Conservation (phyloP, 2,888 invertebrate genomes). For the Phrixothrix hirtus region DNA sequence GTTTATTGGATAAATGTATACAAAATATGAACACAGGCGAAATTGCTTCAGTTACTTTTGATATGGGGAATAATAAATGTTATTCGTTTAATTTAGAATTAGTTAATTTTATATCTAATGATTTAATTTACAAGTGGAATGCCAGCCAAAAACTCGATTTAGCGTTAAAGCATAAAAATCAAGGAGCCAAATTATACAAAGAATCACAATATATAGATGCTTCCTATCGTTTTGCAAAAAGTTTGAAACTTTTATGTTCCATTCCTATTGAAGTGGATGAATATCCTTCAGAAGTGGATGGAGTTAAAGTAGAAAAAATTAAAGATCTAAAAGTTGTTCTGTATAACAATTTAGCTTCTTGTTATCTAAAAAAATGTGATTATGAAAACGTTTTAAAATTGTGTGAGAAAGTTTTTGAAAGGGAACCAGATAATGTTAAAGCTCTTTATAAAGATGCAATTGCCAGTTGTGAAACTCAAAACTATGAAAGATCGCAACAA, state of each 20-base stretch:
- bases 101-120: slow-evolving; percentile 50
- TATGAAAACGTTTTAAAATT: slow-evolving; percentile 69
- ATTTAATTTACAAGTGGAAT: slow-evolving; percentile 55
- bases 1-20: slow-evolving; percentile 56
- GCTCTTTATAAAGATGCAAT: slow-evolving; percentile 59
- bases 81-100: slow-evolving; percentile 53
- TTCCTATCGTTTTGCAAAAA: slow-evolving; percentile 72
- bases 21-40: slow-evolving; percentile 58
- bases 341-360: slow-evolving; percentile 82
- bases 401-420: slow-evolving; percentile 57
- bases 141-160: slow-evolving; percentile 53
- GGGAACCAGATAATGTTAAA: slow-evolving; percentile 54
- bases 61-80: slow-evolving; percentile 41
- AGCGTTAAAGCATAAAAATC: slow-evolving; percentile 56
- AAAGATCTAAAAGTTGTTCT: slow-evolving; percentile 66
- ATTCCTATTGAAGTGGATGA: slow-evolving; percentile 59
- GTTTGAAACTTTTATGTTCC: slow-evolving; percentile 73
- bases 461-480: slow-evolving; percentile 60
- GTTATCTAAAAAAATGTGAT: slow-evolving; percentile 71
- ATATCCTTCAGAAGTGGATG: slow-evolving; percentile 57
- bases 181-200: slow-evolving; percentile 67
- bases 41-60: slow-evolving; percentile 54
- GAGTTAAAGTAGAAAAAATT: slow-evolving; percentile 59
- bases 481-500: slow-evolving; percentile 68
- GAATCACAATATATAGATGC: slow-evolving; percentile 67